phyloP scores from a whole-genome alignment of 1,140 invertebrate genomes.

The Glomeris maerens region DNA sequence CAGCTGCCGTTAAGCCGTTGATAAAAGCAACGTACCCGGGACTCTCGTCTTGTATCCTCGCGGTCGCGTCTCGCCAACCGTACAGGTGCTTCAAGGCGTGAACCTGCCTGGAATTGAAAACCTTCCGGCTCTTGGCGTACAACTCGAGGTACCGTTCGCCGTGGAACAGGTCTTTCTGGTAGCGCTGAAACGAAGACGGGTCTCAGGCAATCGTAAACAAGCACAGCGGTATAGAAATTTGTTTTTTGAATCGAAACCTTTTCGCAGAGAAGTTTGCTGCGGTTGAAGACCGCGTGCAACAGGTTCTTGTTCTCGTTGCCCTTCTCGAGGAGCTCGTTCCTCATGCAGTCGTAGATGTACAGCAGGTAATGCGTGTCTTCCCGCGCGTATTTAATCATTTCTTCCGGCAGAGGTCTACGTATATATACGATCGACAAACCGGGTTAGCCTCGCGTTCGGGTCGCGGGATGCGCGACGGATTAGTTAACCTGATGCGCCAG shows the following conservation, averaged over 20 bases:
- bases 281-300: conserved; percentile 49
- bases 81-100: conserved; percentile 67
- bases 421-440: too few relatives aligned
- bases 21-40: conserved; percentile 40
- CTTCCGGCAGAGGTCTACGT: conserved; percentile 61
- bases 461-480: too few relatives aligned
- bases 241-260: conserved; percentile 27
- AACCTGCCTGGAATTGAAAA: conserved; percentile 74
- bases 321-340: conserved; percentile 55
- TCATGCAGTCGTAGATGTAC: conserved; percentile 74
- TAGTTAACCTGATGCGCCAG: conserved; percentile 67
- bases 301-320: conserved; percentile 54
- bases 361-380: conserved; percentile 92
- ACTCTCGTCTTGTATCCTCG: conserved; percentile 83
- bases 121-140: conserved; percentile 58
- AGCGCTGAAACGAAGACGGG: too few relatives aligned
- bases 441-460: too few relatives aligned
- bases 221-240: conserved; percentile 10
- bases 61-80: conserved; percentile 72
- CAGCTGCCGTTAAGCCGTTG: background rate
- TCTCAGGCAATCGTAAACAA: too few relatives aligned
- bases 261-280: conserved; percentile 53
- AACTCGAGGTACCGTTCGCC: conserved; percentile 58
- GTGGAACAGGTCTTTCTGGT: conserved; percentile 59
- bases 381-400: conserved; percentile 75